A percentile compares a stretch with the other conserved stretches of the same genome.
phyloP scores from a whole-genome alignment of 2,797 vertebrate genomes.

The Clamator glandarius region DNA sequence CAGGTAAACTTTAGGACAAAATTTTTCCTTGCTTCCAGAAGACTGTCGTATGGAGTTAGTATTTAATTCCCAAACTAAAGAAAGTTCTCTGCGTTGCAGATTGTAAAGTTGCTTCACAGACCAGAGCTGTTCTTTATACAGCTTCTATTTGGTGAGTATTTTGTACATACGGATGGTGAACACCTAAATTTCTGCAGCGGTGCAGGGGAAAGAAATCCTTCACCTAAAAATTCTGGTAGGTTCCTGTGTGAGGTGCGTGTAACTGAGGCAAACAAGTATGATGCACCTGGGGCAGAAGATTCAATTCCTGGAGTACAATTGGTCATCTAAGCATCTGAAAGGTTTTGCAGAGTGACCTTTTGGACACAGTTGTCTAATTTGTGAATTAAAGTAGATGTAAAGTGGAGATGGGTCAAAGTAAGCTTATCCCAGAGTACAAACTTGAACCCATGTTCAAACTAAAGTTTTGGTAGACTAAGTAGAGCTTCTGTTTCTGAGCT shows the following conservation, averaged over 20 bases:
- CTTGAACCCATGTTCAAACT: not conserved
- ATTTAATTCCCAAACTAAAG: not conserved
- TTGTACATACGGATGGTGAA: not conserved
- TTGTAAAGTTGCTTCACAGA: not conserved
- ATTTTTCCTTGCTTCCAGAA: not conserved
- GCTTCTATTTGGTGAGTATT: not conserved
- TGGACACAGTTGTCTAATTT: not conserved
- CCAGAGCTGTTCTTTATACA: fast-evolving
- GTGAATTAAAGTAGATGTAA: not conserved
- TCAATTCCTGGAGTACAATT: fast-evolving
- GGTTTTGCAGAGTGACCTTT: not conserved
- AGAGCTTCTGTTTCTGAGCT: not conserved
- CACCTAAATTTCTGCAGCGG: not conserved
- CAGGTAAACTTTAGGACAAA: not conserved
- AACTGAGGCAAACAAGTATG: not conserved
- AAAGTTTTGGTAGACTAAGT: not conserved
- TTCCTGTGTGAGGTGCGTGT: not conserved
- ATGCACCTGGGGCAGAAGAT: not conserved
- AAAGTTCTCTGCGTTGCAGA: not conserved
- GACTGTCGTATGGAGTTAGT: not conserved
- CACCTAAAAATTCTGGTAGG: not conserved
- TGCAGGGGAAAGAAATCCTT: not conserved
- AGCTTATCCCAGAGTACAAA: not conserved
- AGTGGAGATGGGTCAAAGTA: not conserved
- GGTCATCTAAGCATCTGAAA: not conserved